Percentiles rank a stretch among this genome's conserved stretches.
Evolutionary conservation across 1,140 invertebrate species (phyloP).

Genomic region (Phymorhynchus buccinoides): DNA sequence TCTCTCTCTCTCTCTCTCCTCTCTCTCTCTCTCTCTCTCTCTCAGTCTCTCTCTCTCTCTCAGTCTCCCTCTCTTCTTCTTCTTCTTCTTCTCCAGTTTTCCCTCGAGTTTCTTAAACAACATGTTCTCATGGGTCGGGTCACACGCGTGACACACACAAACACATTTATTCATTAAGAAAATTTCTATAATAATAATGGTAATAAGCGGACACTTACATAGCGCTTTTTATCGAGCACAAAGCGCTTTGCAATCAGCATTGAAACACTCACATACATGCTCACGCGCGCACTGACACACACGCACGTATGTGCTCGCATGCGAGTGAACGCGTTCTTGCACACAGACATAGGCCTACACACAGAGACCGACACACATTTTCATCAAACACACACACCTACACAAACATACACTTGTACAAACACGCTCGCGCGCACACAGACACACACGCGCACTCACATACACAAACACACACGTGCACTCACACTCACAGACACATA

Average conservation of each 20-base stretch:
- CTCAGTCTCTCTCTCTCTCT: neutral
- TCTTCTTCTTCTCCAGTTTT: too few species aligned
- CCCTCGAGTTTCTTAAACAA: too few species aligned
- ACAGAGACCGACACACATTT: neutral
- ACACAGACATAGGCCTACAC: conserved; percentile 11
- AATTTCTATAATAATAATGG: too few species aligned
- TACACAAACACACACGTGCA: conserved; percentile 12
- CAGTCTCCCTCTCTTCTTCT: too few species aligned
- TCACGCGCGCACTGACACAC: neutral
- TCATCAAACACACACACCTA: neutral
- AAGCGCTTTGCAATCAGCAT: too few species aligned
- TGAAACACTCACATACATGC: neutral
- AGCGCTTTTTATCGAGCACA: too few species aligned
- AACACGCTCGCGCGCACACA: neutral
- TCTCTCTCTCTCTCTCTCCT: neutral
- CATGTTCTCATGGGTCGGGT: too few species aligned
- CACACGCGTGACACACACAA: too few species aligned
- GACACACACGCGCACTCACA: conserved; percentile 5
- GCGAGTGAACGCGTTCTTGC: too few species aligned
- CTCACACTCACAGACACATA: neutral
- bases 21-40: neutral
- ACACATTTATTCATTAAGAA: too few species aligned
- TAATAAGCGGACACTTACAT: too few species aligned
- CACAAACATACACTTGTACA: neutral
- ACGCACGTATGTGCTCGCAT: neutral